Base-by-base conservation (phyloP, 2,113 vertebrate species). In the Boleophthalmus pectinirostris region DNA sequence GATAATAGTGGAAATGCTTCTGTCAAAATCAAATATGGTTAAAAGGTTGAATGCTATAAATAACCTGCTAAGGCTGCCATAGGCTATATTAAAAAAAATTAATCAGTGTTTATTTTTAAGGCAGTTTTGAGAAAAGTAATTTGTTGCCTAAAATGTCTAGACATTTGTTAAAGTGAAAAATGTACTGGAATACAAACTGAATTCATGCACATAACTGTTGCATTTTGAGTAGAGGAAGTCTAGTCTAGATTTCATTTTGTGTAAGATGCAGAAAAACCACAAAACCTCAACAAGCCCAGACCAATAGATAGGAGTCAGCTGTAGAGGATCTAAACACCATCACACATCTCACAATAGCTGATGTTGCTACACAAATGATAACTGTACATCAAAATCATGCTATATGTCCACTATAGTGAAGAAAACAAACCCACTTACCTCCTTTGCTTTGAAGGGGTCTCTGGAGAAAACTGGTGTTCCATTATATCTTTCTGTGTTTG, bases 401-500 rank as follows among this genome's bases (percentile, higher is more conserved):
- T 61, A 15, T 18, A 61, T 4, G 15, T 4, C 3, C 3, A 7
- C 18, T 18, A 15, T 24, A 2, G 45, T 14, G 5, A 47, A 21
- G 65, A 16, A 29, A 63, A 9, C 10, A 10, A 10, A 10, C 9
- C 9, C 21, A 16, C 66, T 74, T 79, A 90, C 87, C 83, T 85
- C 79, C 1, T 38, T 21, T 21, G 9, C 20, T 0, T 67, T 69
- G 0, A 68, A 45, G 0, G 1, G 5, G 0, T 87, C 65, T 20
- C 0, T 77, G 81, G 75, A 14, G 69, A 91, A 85, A 5, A 90
- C 51, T 0, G 69, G 68, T 0, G 16, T 60, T 10, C 83, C 72
- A 16, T 72, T 29, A 1, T 53, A 87, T 35, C 0, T 38, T 0
- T 82, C 68, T 5, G 0, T 2, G 0, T 0, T 0, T 3, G 69